These are phyloP conservation scores for Myotis brandtii DNA, from an alignment of 2,113 vertebrate species.

Conservation along the genomic window DNA sequence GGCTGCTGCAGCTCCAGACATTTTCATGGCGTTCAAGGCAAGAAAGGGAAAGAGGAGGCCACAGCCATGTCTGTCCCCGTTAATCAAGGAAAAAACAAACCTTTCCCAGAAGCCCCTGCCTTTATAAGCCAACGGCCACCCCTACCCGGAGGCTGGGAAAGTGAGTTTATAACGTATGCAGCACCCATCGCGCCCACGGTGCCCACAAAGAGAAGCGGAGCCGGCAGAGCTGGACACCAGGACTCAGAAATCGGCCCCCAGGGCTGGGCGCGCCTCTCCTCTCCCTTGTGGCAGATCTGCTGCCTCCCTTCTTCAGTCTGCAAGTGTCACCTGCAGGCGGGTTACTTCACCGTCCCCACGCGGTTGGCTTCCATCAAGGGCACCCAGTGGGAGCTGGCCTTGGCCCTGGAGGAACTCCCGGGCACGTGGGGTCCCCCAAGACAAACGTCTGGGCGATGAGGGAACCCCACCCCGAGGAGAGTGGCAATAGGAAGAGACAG, in stretches of 20 bases:
- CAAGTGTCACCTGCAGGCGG: not conserved
- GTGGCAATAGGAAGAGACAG: accelerated
- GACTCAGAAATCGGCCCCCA: not conserved
- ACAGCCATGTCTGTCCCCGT: not conserved
- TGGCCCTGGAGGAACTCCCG: not conserved
- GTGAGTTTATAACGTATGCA: not conserved
- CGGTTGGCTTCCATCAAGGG: not conserved
- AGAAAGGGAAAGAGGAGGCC: not conserved
- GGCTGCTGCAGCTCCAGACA: not conserved
- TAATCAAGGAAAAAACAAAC: not conserved
- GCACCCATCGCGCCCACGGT: not conserved
- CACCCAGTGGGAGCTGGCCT: not conserved
- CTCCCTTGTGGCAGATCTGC: not conserved
- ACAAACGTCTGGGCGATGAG: not conserved
- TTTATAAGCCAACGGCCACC: no score
- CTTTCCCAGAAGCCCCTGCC: not conserved
- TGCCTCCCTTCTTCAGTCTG: not conserved
- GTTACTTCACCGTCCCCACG: not conserved
- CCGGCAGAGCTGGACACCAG: not conserved
- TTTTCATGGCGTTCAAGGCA: constrained; percentile 6
- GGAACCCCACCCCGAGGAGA: not conserved
- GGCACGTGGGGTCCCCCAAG: not conserved
- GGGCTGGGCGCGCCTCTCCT: not conserved
- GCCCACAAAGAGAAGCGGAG: no score
- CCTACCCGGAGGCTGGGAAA: not conserved